phyloP scores from a whole-genome alignment of 2,113 vertebrate genomes.

The Ophthalmolycus amberensis region DNA sequence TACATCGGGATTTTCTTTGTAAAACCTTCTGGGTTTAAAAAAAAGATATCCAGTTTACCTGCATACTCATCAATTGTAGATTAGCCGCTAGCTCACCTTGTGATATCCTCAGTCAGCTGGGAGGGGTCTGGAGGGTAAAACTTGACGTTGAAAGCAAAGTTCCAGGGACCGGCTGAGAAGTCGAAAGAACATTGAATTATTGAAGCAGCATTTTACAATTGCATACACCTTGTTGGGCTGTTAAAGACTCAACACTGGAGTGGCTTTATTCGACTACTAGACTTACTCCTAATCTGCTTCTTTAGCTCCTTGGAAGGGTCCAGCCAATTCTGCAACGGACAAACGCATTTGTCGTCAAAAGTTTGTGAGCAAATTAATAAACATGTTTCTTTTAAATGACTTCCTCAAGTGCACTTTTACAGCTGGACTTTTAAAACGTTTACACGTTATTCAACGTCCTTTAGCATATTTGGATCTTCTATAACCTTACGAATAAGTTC shows the following conservation, averaged over 20 bases:
- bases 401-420: neutral
- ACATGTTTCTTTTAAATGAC: neutral
- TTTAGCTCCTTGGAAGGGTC: slow-evolving; percentile 96
- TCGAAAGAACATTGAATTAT: slow-evolving; percentile 34
- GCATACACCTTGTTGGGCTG: neutral
- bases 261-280: slow-evolving; percentile 15
- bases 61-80: neutral
- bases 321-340: slow-evolving; percentile 93
- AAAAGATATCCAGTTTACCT: no score
- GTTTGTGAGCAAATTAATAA: neutral
- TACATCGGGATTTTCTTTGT: neutral
- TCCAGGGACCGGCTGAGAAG: slow-evolving; percentile 92
- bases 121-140: slow-evolving; percentile 98
- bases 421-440: neutral
- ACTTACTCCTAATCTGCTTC: slow-evolving; percentile 97
- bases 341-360: neutral
- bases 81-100: slow-evolving; percentile 84
- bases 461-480: neutral
- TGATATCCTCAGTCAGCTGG: slow-evolving; percentile 97
- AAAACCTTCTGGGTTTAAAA: neutral
- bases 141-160: slow-evolving; percentile 97
- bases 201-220: slow-evolving; percentile 6
- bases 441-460: neutral
- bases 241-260: neutral
- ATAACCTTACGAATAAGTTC: neutral